Evolutionary conservation across 2,797 vertebrate genomes (phyloP).

Genomic region (Crocidura indochinensis): DNA sequence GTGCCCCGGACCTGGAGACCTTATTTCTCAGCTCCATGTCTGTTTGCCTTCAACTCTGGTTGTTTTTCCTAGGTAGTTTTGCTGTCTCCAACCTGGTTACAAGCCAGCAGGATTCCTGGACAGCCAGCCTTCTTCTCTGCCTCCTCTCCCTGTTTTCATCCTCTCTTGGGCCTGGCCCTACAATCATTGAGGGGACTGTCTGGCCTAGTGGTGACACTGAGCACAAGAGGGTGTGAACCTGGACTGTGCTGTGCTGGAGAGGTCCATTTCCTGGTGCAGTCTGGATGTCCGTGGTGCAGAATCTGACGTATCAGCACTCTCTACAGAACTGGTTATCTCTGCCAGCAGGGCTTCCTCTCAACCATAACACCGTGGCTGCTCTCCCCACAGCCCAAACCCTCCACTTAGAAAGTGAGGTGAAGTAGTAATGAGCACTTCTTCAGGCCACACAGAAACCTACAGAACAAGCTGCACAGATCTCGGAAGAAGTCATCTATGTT

Average conservation of each 20-base stretch:
- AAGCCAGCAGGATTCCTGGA: neutral
- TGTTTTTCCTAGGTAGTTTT: neutral
- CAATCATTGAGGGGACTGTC: neutral
- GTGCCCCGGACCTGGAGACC: neutral
- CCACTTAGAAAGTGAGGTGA: neutral
- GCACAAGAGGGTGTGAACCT: too few species aligned
- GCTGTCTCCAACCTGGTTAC: neutral
- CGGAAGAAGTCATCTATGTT: neutral
- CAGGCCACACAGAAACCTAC: neutral
- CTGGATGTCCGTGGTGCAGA: neutral
- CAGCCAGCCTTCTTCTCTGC: neutral
- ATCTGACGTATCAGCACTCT: too few species aligned
- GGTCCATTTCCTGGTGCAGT: too few species aligned
- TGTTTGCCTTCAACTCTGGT: slow-evolving; percentile 9
- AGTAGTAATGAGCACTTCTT: neutral
- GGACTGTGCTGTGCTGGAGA: rapidly evolving
- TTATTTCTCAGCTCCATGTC: neutral
- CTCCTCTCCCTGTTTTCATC: neutral
- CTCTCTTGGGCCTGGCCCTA: neutral
- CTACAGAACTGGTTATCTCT: neutral
- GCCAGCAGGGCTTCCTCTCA: neutral
- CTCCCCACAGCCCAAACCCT: neutral
- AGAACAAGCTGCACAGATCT: neutral
- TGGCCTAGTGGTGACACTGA: neutral
- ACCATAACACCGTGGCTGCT: neutral